Percentiles rank a stretch among this genome's conserved stretches.
Conservation (phyloP, 2,113 vertebrate genomes). For the Choloepus hoffmanni region DNA sequence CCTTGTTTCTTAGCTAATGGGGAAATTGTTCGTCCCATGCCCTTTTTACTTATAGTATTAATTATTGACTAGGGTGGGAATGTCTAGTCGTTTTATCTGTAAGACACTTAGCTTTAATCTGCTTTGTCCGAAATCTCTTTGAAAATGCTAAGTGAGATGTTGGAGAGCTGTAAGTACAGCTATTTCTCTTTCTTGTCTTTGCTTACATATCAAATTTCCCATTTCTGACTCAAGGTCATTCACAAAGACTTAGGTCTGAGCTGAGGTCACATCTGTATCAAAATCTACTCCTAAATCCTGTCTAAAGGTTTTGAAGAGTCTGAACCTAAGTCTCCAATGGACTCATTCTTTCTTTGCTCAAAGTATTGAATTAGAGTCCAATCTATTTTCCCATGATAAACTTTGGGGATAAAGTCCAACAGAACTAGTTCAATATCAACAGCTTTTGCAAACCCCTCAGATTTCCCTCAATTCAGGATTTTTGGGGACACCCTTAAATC, state of each 20-base stretch:
- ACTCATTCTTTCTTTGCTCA: background rate
- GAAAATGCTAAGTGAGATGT: background rate
- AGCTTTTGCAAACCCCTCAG: background rate
- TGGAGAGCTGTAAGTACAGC: background rate
- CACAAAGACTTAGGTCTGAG: background rate
- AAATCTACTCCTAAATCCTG: background rate
- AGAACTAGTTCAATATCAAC: background rate
- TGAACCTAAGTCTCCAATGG: background rate
- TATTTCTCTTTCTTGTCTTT: background rate
- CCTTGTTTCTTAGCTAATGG: background rate
- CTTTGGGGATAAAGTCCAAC: background rate
- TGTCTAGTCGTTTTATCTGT: background rate
- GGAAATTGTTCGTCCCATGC: background rate
- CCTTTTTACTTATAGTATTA: background rate
- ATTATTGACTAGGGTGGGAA: background rate
- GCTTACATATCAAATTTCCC: background rate
- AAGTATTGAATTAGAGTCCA: background rate
- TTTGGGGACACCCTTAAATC: background rate
- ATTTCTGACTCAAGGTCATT: conserved; percentile 14
- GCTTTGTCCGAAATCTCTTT: background rate
- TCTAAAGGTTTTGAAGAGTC: background rate
- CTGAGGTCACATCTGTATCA: background rate
- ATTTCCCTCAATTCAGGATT: background rate
- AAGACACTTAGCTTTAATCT: background rate
- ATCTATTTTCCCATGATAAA: background rate